Evolutionary conservation across 2,888 invertebrate genomes (phyloP), one percentile per base, ranked within the genome.

Genomic region (Agrochola lychnidis): DNA sequence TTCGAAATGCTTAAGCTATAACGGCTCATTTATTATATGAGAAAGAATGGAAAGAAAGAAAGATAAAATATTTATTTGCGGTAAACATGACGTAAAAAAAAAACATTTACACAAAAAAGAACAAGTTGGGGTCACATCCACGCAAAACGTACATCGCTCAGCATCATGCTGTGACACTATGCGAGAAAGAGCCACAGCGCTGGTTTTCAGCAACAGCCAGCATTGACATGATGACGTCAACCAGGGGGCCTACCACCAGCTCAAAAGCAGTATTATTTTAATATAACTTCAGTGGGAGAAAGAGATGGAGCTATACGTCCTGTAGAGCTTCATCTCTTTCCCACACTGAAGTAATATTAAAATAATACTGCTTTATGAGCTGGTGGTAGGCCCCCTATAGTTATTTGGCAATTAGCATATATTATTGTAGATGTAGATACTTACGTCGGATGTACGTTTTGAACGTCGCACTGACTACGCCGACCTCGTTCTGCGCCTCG

Each of bases 401-500:
- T 36, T 30, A 36, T 36, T 36, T 30, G 30, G 30, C n/a, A n/a
- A 36, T 36, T 36, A 36, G 1, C 3, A 36, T 25, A 25, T 14
- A 14, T 57, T 25, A 57, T 14, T 25, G 25, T 57, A 25, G 14
- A 3, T 16, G 25, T 57, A 25, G 14, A 3, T 16, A 59, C 59
- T 59, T 7, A 59, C 59, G 79, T 16, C 51, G 25, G 10, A 86
- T 73, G 25, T 73, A 16, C 10, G 45, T 71, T 62, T n/a, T 40
- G 59, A 83, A 86, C 2, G 63, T 79, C 6, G 64, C 63, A 36
- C 40, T 63, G 16, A 48, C 64, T 45, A 40, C 16, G 9, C 75
- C 86, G 4, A 25, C 73, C 0, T 69, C 69, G 30, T 86, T 86
- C 12, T n/a, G 68, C 0, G 86, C 86, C 19, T 70, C 73, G 9